Base-by-base conservation (phyloP, 2,113 vertebrate species). In the Scophthalmus maximus region DNA sequence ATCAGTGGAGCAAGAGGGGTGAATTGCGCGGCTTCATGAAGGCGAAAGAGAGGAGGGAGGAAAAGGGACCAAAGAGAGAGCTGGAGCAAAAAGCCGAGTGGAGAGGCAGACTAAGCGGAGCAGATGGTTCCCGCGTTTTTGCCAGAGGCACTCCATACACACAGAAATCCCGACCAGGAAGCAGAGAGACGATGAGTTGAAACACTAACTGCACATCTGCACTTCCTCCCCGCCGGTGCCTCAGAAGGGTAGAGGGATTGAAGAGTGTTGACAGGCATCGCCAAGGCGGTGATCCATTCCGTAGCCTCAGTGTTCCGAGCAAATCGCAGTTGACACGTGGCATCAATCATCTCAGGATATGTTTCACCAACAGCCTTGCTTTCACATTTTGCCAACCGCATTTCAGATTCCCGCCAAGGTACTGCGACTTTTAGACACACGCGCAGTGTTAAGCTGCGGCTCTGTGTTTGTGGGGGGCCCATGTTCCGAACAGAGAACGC, bases 61-160 rank as follows among this genome's bases (percentile, higher is more conserved):
- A 38, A 42, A 64, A 63, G 44, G 46, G 53, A 32, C 26, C 25
- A 29, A 73, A 76, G 42, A 59, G 49, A 75, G 52, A 47, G 63
- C 53, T 25, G 53, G 61, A 67, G 56, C 69, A 73, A 42, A 29
- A 66, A 9, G 29, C 55, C 66, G 64, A 30, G 49, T 76, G 85
- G n/a, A n/a, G n/a, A 84, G 84, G 84, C 86, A 89, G 81, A 78
- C 86, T 89, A 82, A 68, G 75, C 53, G 78, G 86, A 93, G 85
- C 93, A 94, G 93, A 93, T 93, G 93, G 93, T 91, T 91, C 78
- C 78, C 55, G 77, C 42, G 34, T 75, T 92, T 74, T 90, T 59
- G 90, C 92, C 90, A 57, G 25, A 81, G 91, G 92, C 88, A 38
- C 81, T 81, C 60, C 79, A 81, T 78, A 86, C 87, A 86, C 85